Conservation (phyloP, 2,888 invertebrate species). For the Crematogaster levior region DNA sequence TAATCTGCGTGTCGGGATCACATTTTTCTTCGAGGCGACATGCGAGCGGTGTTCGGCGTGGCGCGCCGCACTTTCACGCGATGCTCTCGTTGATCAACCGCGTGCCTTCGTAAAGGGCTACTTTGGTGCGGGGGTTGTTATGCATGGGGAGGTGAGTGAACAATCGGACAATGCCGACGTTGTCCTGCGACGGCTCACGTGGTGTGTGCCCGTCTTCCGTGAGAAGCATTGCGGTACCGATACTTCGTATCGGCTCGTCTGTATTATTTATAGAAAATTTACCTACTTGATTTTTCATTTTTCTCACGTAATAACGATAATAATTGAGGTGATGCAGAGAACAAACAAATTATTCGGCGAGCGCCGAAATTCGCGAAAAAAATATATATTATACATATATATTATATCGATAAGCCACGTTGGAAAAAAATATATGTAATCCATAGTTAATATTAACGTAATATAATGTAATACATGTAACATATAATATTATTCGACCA, state of each 20-base stretch:
- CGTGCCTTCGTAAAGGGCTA: not conserved
- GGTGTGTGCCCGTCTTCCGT: slow-evolving; percentile 55
- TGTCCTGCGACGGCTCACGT: slow-evolving; percentile 59
- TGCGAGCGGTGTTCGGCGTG: slow-evolving; percentile 4
- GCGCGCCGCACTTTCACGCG: slow-evolving; percentile 41
- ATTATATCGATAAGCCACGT: not conserved
- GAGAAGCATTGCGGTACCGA: not conserved
- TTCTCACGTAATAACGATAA: not conserved
- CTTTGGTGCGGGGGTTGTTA: slow-evolving; percentile 44
- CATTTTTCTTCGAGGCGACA: slow-evolving; percentile 34
- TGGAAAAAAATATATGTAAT: not conserved
- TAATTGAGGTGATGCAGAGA: not conserved
- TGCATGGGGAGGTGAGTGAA: slow-evolving; percentile 61
- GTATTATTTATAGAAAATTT: not conserved
- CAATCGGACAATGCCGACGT: slow-evolving; percentile 42
- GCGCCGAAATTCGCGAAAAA: not conserved
- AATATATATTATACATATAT: too few relatives aligned
- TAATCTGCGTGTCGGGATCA: slow-evolving; percentile 35
- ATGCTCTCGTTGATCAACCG: slow-evolving; percentile 46
- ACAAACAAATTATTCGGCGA: not conserved
- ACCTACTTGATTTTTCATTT: not conserved
- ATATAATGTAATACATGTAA: too few relatives aligned
- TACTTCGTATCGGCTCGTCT: not conserved
- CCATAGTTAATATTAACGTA: too few relatives aligned
- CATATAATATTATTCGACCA: not conserved